Conservation (phyloP, 2,797 vertebrate genomes). For the Odontamblyopus lacepedii region DNA sequence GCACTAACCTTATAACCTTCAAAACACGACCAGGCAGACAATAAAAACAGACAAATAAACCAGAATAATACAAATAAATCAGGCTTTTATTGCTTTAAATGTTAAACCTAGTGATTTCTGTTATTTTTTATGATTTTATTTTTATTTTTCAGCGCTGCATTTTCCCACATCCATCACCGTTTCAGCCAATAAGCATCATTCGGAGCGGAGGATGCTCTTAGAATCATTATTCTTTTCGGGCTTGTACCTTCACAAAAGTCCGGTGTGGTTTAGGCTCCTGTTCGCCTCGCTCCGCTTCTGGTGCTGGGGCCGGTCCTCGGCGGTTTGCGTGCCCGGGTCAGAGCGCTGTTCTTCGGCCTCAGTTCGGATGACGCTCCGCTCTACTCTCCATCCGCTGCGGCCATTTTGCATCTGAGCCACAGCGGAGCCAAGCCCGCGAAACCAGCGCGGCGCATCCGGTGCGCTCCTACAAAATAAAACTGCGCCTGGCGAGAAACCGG, state of each 20-base stretch:
- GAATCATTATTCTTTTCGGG: fast-evolving
- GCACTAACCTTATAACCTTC: background rate
- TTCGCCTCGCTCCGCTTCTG: background rate
- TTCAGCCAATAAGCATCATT: slow-evolving; percentile 46
- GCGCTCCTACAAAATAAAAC: background rate
- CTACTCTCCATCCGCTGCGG: slow-evolving; percentile 51
- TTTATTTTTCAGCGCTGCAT: too few species aligned
- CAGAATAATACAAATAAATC: background rate
- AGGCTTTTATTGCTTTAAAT: background rate
- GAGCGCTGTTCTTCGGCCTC: slow-evolving; percentile 23
- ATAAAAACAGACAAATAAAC: background rate
- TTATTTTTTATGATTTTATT: background rate
- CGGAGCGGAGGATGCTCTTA: slow-evolving; percentile 33
- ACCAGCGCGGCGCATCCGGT: background rate
- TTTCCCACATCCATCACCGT: background rate
- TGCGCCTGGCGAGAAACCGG: background rate
- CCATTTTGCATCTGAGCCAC: slow-evolving; percentile 61
- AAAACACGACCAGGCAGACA: background rate
- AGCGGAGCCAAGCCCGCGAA: slow-evolving; percentile 17
- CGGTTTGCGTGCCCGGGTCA: background rate
- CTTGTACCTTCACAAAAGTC: slow-evolving; percentile 21
- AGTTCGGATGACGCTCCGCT: slow-evolving; percentile 18
- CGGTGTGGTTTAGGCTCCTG: background rate
- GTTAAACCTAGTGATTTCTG: background rate
- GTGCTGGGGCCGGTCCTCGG: background rate